These are phyloP conservation scores for Sebastiscus tertius DNA, from an alignment of 2,797 vertebrate genomes.

Conservation along the genomic window DNA sequence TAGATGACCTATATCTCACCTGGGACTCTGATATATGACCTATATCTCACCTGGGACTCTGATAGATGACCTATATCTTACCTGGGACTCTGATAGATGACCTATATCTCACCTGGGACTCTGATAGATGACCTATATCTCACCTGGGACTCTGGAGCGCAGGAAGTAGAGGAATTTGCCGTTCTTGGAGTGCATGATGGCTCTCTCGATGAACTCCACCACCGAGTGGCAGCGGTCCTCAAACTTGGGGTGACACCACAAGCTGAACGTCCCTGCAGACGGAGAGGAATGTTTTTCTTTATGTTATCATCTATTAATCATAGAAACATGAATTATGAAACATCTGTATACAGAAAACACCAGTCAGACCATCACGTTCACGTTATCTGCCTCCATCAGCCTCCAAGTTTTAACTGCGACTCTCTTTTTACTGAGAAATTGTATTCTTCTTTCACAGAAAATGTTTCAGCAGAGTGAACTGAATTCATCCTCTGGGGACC, in stretches of 20 bases:
- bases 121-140: slow-evolving; percentile 64
- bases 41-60: slow-evolving; percentile 90
- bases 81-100: slow-evolving; percentile 88
- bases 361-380: background rate
- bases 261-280: slow-evolving; percentile 72
- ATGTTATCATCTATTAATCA: slow-evolving; percentile 6
- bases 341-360: too few species aligned
- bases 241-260: slow-evolving; percentile 85
- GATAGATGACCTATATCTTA: slow-evolving; percentile 63
- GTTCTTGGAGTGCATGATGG: slow-evolving; percentile 98
- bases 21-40: background rate
- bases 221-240: slow-evolving; percentile 98
- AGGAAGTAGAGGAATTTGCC: slow-evolving; percentile 98
- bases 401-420: too few species aligned
- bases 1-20: accelerated
- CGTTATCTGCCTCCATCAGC: background rate
- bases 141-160: slow-evolving; percentile 95
- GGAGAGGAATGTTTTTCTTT: background rate
- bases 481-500: too few species aligned
- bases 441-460: too few species aligned
- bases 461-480: too few species aligned
- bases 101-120: slow-evolving; percentile 88
- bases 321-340: background rate
- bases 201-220: slow-evolving; percentile 97
- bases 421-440: too few species aligned